Percentiles rank a stretch among this genome's conserved stretches.
Conservation (phyloP, 2,888 invertebrate genomes). For the Cynaeus angustus region DNA sequence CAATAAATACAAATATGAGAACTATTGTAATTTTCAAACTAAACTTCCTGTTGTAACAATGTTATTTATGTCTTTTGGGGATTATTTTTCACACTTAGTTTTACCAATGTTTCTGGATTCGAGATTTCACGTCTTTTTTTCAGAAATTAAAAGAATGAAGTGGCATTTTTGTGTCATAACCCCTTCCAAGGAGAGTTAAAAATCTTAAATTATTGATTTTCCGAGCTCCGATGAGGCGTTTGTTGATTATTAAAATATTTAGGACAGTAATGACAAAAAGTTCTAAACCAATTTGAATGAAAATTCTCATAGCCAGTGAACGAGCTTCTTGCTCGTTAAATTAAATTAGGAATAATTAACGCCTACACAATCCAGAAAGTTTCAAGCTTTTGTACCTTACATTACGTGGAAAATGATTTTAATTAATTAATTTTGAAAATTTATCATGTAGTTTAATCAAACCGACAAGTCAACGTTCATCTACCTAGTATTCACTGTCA, state of each 20-base stretch:
- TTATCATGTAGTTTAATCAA: conserved; percentile 37
- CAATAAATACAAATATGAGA: neutral
- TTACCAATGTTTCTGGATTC: too few relatives aligned
- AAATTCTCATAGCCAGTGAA: conserved; percentile 25
- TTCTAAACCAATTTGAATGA: conserved; percentile 28
- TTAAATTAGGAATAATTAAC: conserved; percentile 42
- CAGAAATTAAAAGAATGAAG: too few relatives aligned
- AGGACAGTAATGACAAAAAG: conserved; percentile 18
- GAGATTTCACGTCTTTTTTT: too few relatives aligned
- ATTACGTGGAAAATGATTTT: conserved; percentile 29
- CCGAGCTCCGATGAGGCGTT: neutral
- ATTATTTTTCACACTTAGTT: too few relatives aligned
- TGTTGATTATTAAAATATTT: conserved; percentile 18
- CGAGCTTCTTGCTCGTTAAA: conserved; percentile 31
- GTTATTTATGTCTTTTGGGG: too few relatives aligned
- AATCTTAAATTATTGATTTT: too few relatives aligned
- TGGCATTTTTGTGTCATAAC: too few relatives aligned
- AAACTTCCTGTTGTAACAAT: too few relatives aligned
- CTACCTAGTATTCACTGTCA: conserved; percentile 23
- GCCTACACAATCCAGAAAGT: conserved; percentile 31
- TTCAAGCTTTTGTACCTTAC: conserved; percentile 36
- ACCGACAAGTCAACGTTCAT: conserved; percentile 24
- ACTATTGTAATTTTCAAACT: too few relatives aligned
- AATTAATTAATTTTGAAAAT: conserved; percentile 40
- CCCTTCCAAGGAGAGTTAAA: too few relatives aligned